These are phyloP conservation scores for Myiozetetes cayanensis DNA, from an alignment of 2,113 vertebrate species.

Conservation along the genomic window DNA sequence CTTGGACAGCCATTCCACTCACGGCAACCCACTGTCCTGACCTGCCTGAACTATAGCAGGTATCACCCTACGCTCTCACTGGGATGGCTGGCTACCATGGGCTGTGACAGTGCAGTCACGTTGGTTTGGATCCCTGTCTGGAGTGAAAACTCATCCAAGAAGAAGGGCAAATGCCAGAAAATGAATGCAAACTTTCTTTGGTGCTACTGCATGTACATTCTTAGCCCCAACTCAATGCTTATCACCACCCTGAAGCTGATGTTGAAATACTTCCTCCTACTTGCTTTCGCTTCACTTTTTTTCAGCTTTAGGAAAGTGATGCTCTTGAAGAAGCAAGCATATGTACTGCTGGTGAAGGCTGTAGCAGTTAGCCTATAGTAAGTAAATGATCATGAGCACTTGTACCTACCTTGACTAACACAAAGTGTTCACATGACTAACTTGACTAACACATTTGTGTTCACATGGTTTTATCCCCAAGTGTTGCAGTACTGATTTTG, in stretches of 20 bases:
- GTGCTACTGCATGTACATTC: background rate
- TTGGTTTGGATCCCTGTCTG: background rate
- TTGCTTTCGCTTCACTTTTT: background rate
- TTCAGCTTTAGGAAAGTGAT: background rate
- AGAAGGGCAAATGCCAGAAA: background rate
- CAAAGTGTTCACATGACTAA: background rate
- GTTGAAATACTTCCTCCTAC: background rate
- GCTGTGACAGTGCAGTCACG: fast-evolving
- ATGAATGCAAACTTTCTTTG: background rate
- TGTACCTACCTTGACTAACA: background rate
- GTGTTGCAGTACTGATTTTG: background rate
- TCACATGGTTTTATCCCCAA: background rate
- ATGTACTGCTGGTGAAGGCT: background rate
- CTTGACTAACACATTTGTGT: background rate
- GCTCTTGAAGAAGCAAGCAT: background rate
- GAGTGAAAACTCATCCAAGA: background rate
- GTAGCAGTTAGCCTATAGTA: background rate
- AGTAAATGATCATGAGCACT: background rate
- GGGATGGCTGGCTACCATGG: background rate
- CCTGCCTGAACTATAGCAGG: background rate
- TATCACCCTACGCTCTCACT: fast-evolving
- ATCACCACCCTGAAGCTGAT: background rate
- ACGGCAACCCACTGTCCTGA: background rate
- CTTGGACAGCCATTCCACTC: background rate
- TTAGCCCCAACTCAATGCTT: background rate